Base-by-base conservation (phyloP, 1,140 invertebrate genomes). In the Ylistrum balloti region DNA sequence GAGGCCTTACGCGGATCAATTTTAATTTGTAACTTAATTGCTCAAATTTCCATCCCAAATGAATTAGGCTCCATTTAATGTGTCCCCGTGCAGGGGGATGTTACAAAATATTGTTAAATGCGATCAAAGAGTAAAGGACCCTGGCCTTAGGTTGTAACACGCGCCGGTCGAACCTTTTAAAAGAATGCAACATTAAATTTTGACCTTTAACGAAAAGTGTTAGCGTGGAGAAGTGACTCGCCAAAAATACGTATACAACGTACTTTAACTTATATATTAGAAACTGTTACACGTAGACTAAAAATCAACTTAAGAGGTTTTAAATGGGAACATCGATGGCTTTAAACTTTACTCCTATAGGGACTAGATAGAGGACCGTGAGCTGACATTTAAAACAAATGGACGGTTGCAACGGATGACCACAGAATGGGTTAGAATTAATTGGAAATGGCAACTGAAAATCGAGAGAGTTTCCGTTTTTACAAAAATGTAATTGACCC, bases 1-100 rank as follows among this genome's bases (percentile, higher is more conserved):
- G 22, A n/a, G 56, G 56, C 56, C 28, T 74, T n/a, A 74, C 56
- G 56, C 20, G 56, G 56, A 74, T 74, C 56, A 74, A 74, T 74
- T 74, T 74, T 74, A 74, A 74, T 74, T 74, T 74, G 56, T n/a
- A 74, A 74, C 56, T 74, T 74, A 74, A 74, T 74, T 74, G 56
- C 56, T 74, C 56, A 74, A 74, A 74, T 74, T 74, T 28, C 56
- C 56, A 22, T 74, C 56, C 56, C 56, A 74, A 74, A 74, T 74
- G 56, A 74, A 74, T 74, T 74, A 74, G 56, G 56, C 56, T 74
- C 22, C 56, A 17, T 74, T 74, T 74, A 74, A 74, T 74, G 56
- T 74, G 56, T 74, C 56, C 56, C 28, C 56, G 56, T 74, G 56
- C 56, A 74, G 56, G 56, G n/a, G 56, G 56, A 74, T 74, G 56